These are phyloP conservation scores for Vannuccia rotundouncinata DNA, from an alignment of 2,888 invertebrate species.

Conservation along the genomic window DNA sequence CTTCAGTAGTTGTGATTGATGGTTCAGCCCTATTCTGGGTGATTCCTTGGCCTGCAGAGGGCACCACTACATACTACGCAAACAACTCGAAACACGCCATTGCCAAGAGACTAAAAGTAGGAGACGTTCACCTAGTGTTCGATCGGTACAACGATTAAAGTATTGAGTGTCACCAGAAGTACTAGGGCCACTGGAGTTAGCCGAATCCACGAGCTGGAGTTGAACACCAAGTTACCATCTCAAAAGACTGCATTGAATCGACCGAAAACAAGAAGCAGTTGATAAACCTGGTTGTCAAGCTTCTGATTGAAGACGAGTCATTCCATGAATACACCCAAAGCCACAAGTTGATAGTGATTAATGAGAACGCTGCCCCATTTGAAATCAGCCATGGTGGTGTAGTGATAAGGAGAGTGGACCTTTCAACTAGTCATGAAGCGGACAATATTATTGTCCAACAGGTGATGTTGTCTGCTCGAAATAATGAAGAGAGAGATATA, in stretches of 20 bases:
- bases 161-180: conserved; percentile 28
- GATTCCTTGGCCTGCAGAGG: conserved; percentile 23
- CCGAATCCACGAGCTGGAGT: conserved; percentile 24
- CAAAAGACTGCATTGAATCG: conserved; percentile 2
- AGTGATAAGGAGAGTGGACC: conserved; percentile 11
- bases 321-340: conserved; percentile 27
- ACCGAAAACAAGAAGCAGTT: conserved; percentile 32
- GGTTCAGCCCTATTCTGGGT: conserved; percentile 15
- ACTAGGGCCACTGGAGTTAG: conserved; percentile 25
- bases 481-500: not conserved
- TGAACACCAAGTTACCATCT: conserved; percentile 25
- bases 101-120: conserved; percentile 8
- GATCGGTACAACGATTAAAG: conserved; percentile 29
- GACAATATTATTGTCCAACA: conserved; percentile 29
- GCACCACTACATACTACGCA: conserved; percentile 21
- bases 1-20: conserved; percentile 31
- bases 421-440: conserved; percentile 25
- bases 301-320: conserved; percentile 19
- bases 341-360: conserved; percentile 23
- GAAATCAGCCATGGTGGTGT: conserved; percentile 19
- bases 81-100: conserved; percentile 21
- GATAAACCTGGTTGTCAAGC: conserved; percentile 14
- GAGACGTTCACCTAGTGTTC: conserved; percentile 27
- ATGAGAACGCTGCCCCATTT: conserved; percentile 10
- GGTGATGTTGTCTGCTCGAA: conserved; percentile 14